These are phyloP conservation scores for Tetranychus urticae DNA, from an alignment of 1,140 invertebrate genomes.

Conservation along the genomic window DNA sequence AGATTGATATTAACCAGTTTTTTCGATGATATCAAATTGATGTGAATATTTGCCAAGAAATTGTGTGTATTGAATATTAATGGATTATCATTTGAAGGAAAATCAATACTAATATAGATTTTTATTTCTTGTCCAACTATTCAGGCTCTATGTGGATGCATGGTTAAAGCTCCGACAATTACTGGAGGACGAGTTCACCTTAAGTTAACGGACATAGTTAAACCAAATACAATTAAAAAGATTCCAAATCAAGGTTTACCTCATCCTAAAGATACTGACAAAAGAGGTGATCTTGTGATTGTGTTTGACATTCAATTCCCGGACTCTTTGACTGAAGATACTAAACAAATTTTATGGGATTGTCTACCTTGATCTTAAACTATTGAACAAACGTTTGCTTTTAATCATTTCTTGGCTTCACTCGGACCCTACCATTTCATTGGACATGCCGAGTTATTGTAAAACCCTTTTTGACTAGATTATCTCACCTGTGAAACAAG, in stretches of 20 bases:
- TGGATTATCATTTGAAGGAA: neutral
- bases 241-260: constrained; percentile 83
- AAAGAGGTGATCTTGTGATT: constrained; percentile 79
- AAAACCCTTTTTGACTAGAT: too few relatives aligned
- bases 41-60: too few relatives aligned
- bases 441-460: too few relatives aligned
- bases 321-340: constrained; percentile 47
- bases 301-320: constrained; percentile 95
- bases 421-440: too few relatives aligned
- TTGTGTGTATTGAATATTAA: neutral
- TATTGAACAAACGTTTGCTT: too few relatives aligned
- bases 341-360: constrained; percentile 70
- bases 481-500: too few relatives aligned
- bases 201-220: constrained; percentile 45
- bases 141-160: constrained; percentile 57
- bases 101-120: neutral
- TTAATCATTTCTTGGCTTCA: too few relatives aligned
- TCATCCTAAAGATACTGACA: constrained; percentile 68
- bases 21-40: too few relatives aligned
- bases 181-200: constrained; percentile 58
- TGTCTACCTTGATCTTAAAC: constrained; percentile 35
- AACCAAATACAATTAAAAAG: constrained; percentile 66
- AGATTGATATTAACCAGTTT: too few relatives aligned
- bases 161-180: constrained; percentile 75
- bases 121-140: neutral